A percentile compares a stretch with the other conserved stretches of the same genome.
Conservation (phyloP, 2,888 invertebrate genomes). For the Drosophila austrosaltans region DNA sequence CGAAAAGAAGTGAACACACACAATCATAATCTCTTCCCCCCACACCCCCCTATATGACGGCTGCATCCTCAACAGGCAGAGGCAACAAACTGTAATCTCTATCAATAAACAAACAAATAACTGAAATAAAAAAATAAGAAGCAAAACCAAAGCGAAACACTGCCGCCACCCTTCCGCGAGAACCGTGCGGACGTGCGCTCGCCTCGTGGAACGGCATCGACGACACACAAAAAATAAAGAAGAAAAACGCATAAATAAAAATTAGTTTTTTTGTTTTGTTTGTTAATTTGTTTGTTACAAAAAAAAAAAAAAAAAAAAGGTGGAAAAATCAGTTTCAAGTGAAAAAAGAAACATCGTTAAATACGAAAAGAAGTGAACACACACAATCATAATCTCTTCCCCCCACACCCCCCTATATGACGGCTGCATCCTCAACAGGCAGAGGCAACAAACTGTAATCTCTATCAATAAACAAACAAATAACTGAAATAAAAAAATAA, state of each 20-base stretch:
- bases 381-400: background rate
- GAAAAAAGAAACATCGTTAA: background rate
- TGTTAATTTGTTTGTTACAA: slow-evolving; percentile 9
- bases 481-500: background rate
- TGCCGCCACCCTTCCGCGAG: background rate
- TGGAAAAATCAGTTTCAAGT: background rate
- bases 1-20: slow-evolving; percentile 9
- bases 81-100: slow-evolving; percentile 10
- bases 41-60: background rate
- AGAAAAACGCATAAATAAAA: slow-evolving; percentile 8
- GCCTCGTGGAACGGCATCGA: slow-evolving; percentile 18
- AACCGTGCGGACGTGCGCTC: slow-evolving; percentile 80
- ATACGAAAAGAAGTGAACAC: slow-evolving; percentile 4
- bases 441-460: slow-evolving; percentile 11
- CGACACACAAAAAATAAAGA: slow-evolving; percentile 11
- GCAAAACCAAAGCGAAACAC: slow-evolving; percentile 6
- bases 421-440: slow-evolving; percentile 8
- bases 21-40: background rate
- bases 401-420: background rate
- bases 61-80: slow-evolving; percentile 10
- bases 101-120: slow-evolving; percentile 15
- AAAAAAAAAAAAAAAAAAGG: background rate
- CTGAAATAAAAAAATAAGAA: background rate
- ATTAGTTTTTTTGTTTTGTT: slow-evolving; percentile 13
- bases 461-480: slow-evolving; percentile 17